Base-by-base conservation (phyloP, 2,888 invertebrate species). In the Andrena marginata region DNA sequence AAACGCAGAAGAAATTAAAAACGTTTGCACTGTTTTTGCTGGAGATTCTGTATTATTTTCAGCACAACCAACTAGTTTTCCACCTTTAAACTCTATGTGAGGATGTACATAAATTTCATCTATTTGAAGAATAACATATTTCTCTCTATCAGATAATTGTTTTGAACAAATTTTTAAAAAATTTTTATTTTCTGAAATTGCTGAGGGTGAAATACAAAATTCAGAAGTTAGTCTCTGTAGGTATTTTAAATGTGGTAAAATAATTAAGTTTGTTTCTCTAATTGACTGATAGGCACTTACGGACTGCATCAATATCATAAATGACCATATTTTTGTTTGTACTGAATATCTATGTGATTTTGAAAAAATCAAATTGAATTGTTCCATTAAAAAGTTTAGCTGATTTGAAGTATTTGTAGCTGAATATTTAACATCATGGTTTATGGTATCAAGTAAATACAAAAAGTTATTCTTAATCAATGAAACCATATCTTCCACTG, bases 21-120 rank as follows among this genome's bases (percentile, higher is more conserved):
- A n/a, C n/a, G n/a, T n/a, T n/a, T n/a, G n/a, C n/a, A n/a, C n/a
- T n/a, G 31, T 31, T 31, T 31, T 31, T 31, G 31, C 31, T 31
- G 31, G 31, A 31, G 6, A 31, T 31, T 31, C 31, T 31, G 31
- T 31, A 31, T 31, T 31, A 31, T 31, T 31, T 31, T 31, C 31
- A 31, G 31, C 31, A 31, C 31, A 31, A 31, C 31, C 31, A 31
- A 31, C 31, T 31, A 31, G 31, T 31, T 31, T 31, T 31, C 31
- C 31, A 31, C 31, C 31, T 31, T 31, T 59, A 59, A 59, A 59
- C 20, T 59, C 56, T 26, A 59, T 26, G 26, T 59, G 56, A 26
- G 56, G 56, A 59, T 59, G 56, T 59, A 59, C 26, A 26, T 59
- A 59, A 59, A 59, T 59, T 59, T 59, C 59, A 59, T 59, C 59